phyloP scores from a whole-genome alignment of 2,113 vertebrate genomes.

The Edolisoma coerulescens region DNA sequence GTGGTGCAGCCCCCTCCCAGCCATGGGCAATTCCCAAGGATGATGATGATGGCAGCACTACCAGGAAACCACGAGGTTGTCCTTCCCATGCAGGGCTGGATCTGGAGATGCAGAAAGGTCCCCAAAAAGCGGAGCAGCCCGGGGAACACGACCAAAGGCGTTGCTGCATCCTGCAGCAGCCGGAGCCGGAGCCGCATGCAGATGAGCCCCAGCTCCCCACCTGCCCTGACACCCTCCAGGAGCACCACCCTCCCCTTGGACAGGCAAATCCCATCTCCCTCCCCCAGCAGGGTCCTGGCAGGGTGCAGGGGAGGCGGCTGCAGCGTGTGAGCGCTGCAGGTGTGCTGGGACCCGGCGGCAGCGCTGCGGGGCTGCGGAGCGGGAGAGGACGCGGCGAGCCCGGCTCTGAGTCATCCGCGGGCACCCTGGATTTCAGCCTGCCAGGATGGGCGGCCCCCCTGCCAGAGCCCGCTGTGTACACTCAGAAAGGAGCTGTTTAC shows the following conservation, averaged over 20 bases:
- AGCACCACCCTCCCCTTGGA: not conserved
- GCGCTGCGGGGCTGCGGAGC: not conserved
- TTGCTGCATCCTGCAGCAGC: not conserved
- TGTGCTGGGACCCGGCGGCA: not conserved
- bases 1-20: not conserved
- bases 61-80: not conserved
- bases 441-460: not conserved
- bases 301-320: not conserved
- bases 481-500: not conserved
- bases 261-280: not conserved
- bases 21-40: accelerated
- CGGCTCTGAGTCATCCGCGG: not conserved
- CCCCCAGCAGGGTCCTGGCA: not conserved
- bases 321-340: not conserved
- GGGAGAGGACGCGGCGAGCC: not conserved
- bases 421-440: not conserved
- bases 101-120: not conserved
- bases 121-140: not conserved
- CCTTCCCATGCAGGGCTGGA: not conserved
- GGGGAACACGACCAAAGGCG: not conserved
- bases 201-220: not conserved
- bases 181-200: not conserved
- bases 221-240: not conserved
- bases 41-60: accelerated
- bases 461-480: not conserved